Conservation (phyloP, 2,888 invertebrate species). For the Phyllotreta cruciferae region DNA sequence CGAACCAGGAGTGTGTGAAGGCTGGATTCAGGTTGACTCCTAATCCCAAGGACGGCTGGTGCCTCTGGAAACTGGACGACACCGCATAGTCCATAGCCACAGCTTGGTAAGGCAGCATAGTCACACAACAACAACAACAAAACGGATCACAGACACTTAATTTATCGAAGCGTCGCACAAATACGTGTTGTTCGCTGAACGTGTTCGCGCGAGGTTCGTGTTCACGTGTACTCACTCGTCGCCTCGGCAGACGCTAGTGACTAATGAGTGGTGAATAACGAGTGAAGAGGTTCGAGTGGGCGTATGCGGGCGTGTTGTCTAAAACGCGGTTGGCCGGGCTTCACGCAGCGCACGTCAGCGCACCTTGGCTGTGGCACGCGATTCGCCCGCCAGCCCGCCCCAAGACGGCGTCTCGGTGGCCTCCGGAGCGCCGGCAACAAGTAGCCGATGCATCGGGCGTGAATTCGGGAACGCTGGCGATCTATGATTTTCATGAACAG, state of each 20-base stretch:
- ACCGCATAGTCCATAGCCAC: slow-evolving; percentile 87
- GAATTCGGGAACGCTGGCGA: slow-evolving; percentile 23
- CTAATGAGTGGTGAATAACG: slow-evolving; percentile 53
- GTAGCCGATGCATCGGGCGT: slow-evolving; percentile 58
- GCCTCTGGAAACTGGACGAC: slow-evolving; percentile 57
- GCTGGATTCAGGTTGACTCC: slow-evolving; percentile 74
- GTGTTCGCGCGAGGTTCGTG: slow-evolving; percentile 18
- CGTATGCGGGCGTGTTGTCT: slow-evolving; percentile 53
- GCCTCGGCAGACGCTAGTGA: slow-evolving; percentile 44
- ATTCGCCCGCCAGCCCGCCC: slow-evolving; percentile 57
- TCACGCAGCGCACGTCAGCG: slow-evolving; percentile 55
- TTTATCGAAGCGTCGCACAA: slow-evolving; percentile 15
- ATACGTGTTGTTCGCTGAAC: slow-evolving; percentile 7
- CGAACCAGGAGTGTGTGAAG: slow-evolving; percentile 95
- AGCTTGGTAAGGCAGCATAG: slow-evolving; percentile 86
- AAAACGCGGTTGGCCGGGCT: slow-evolving; percentile 57
- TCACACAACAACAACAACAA: slow-evolving; percentile 36
- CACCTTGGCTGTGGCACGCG: slow-evolving; percentile 53
- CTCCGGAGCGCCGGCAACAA: slow-evolving; percentile 60
- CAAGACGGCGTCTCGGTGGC: slow-evolving; percentile 48
- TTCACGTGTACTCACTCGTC: slow-evolving; percentile 17
- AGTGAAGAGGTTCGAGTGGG: slow-evolving; percentile 50
- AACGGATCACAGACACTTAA: slow-evolving; percentile 27
- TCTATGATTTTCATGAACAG: slow-evolving; percentile 31
- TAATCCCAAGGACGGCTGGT: slow-evolving; percentile 60